Base-by-base conservation (phyloP, 2,797 vertebrate species). In the Melanotaenia parkinsoni region DNA sequence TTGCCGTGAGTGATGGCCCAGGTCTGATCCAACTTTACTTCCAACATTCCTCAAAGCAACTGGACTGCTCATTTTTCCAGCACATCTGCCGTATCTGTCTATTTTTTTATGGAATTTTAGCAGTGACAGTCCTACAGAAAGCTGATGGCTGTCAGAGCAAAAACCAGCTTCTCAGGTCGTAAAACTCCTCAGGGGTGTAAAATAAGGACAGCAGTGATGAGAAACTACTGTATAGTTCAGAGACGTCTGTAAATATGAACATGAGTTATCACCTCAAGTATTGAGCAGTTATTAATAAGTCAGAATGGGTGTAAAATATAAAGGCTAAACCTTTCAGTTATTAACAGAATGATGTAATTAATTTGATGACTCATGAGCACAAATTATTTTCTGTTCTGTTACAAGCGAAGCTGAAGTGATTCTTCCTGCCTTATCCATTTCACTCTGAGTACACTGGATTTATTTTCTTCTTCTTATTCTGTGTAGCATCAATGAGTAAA, bases 141-240 rank as follows among this genome's bases (percentile, higher is more conserved):
- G 58, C 61, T 75, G 20, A 33, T 32, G 35, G 40, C 59, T 54
- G 56, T 67, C 60, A 2, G 11, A 68, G 35, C 70, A 57, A 63
- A 79, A 74, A 73, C 1, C 2, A 54, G 73, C 74, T 66, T 83
- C 91, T 93, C 92, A 92, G 92, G 93, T 89, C 82, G 62, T 62
- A 0, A 37, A 85, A 74, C 75, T 85, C 85, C 91, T 94, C 92
- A 94, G 91, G 93, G 78, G 30, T 86, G 87, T 87, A 80, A 76
- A 70, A 74, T 80, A 74, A 73, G 6, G 70, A 67, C 74, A 13
- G 67, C 9, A 43, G 58, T 67, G 38, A 53, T 56, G 68, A 75
- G 56, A 56, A 64, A 56, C 18, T 8, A n/a, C 74, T 67, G 77
- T 66, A 67, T 74, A 13, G n/a, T 68, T 53, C 67, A 1, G 1